Base-by-base conservation (phyloP, 2,888 invertebrate genomes). In the Aromia moschata region DNA sequence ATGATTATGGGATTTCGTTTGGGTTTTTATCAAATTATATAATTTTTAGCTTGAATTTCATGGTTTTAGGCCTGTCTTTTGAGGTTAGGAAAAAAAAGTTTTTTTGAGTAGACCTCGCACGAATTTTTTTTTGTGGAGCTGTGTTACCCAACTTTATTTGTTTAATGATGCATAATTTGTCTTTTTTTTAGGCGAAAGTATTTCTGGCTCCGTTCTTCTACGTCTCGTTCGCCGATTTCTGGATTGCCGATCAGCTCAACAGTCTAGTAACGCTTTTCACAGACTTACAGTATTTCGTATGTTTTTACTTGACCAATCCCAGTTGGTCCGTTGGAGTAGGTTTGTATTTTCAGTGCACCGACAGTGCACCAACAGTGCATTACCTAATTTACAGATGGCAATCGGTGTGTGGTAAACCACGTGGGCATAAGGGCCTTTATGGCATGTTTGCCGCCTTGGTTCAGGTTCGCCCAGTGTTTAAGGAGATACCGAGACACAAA, bases 161-260 rank as follows among this genome's bases (percentile, higher is more conserved):
- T n/a, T n/a, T n/a, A n/a, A n/a, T n/a, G n/a, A n/a, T n/a, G n/a
- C n/a, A 56, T 43, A 52, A 56, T 1, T 18, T 47, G 41, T 67
- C n/a, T n/a, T n/a, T n/a, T n/a, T n/a, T 68, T 51, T 79, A 93
- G 93, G 90, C 90, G 64, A 87, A 93, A 54, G 91, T 96, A 67
- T 74, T 96, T 43, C 87, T 92, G 30, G 95, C 98, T 0, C 98
- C 98, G 14, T 96, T 97, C 77, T 90, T 93, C 76, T 93, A 93
- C 69, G 98, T 98, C 5, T 88, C 92, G 38, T 98, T 98, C 78
- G 96, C 98, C 16, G 98, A 98, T 83, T 98, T 98, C 86, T 98
- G 98, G 98, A 88, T 98, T 79, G 98, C 96, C 2, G 98, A 98
- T 84, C 98, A 98, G 80, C 84, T 98, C 75, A 98, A 97, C 81